Evolutionary conservation across 2,888 invertebrate species (phyloP).

Genomic region (Deilephila porcellus): DNA sequence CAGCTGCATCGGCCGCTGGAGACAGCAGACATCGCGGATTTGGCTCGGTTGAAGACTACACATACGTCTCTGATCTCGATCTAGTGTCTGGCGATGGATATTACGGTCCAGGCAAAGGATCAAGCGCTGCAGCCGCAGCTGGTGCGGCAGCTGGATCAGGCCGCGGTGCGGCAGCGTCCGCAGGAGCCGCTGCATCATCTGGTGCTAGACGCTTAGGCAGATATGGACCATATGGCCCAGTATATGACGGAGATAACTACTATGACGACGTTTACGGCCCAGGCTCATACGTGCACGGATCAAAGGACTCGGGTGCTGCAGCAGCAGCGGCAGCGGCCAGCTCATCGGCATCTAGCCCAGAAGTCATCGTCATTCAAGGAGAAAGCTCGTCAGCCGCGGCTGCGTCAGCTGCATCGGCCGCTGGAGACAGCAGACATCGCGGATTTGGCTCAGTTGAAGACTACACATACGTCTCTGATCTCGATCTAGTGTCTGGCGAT

Average conservation of each 20-base stretch:
- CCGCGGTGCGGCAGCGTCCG: slow-evolving; percentile 26
- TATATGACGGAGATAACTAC: background rate
- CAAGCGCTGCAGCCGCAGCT: background rate
- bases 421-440: background rate
- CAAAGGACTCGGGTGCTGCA: background rate
- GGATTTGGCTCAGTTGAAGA: background rate
- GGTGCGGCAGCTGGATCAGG: slow-evolving; percentile 30
- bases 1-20: background rate
- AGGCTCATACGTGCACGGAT: background rate
- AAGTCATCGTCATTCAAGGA: background rate
- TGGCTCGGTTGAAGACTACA: background rate
- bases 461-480: background rate
- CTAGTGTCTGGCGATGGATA: background rate
- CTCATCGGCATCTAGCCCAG: background rate
- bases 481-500: background rate
- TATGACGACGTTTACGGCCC: background rate
- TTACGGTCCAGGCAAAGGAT: slow-evolving; percentile 12
- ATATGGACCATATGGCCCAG: background rate
- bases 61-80: background rate
- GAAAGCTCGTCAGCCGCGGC: slow-evolving; percentile 3
- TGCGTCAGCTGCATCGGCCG: slow-evolving; percentile 18
- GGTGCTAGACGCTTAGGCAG: background rate
- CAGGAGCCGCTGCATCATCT: slow-evolving; percentile 15
- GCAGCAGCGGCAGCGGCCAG: background rate
- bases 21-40: background rate